Evolutionary conservation across 2,888 invertebrate species (phyloP), one percentile per base, ranked within the genome.

Genomic region (Orchesellides sinensis): DNA sequence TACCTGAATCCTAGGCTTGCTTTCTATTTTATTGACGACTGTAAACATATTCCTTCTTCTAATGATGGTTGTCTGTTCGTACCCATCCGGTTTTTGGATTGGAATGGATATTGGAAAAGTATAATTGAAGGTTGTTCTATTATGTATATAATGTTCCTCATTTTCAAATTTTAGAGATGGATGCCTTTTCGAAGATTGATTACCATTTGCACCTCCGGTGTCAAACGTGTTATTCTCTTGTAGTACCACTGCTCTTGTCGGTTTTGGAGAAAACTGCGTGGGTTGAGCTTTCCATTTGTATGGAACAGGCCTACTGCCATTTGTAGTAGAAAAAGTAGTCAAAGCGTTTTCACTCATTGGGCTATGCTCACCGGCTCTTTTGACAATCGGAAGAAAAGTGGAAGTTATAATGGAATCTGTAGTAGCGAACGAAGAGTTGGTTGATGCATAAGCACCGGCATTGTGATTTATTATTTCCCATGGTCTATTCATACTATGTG

Each of bases 381-480:
- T 74, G 19, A 54, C 63, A 59, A 40, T 45, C 21, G 75, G 66
- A 49, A 45, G 61, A 29, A 56, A 75, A 49, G 77, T 61, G 40
- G 66, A 47, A 25, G 66, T 66, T 52, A 29, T 35, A 56, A 25
- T 59, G 32, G 27, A 47, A 47, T 40, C 54, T 72, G 56, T 72
- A 25, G 72, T 47, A 21, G 56, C 12, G 4, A 49, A n/a, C 40
- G 40, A 25, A 59, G 45, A 32, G 25, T 27, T 47, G 65, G 45
- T n/a, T n/a, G n/a, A n/a, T n/a, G n/a, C n/a, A n/a, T n/a, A n/a
- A n/a, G n/a, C n/a, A 61, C 56, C 56, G 56, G 47, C 35, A 65
- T 72, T 73, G 72, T 80, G 80, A 80, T 80, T 65, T 66, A 80
- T 80, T 72, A 54, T 70, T n/a, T n/a, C n/a, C 70, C 65, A 72